Conservation (phyloP, 2,797 vertebrate genomes). For the Anomalospiza imberbis region DNA sequence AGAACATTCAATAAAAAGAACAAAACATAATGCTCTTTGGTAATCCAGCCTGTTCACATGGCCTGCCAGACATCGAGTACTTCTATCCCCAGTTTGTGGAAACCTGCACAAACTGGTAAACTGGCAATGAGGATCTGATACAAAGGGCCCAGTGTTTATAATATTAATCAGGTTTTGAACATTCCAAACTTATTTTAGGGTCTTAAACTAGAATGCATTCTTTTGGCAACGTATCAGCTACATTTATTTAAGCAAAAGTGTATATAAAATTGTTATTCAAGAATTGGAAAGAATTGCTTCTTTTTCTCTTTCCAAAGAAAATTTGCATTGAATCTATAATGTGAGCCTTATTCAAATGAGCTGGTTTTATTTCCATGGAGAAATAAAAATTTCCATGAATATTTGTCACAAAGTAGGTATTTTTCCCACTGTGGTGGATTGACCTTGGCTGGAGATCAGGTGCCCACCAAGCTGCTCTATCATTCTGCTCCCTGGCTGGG, state of each 20-base stretch:
- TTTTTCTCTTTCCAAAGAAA: not conserved
- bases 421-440: not conserved
- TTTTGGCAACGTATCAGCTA: not conserved
- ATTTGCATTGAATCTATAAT: not conserved
- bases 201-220: not conserved
- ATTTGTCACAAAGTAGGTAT: not conserved
- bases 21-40: not conserved
- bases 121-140: not conserved
- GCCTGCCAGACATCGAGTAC: not conserved
- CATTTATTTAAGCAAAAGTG: not conserved
- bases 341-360: not conserved
- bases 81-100: not conserved
- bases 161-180: not conserved
- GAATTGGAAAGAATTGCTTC: not conserved
- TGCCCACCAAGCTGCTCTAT: not conserved
- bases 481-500: not conserved
- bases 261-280: not conserved
- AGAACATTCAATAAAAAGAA: not conserved
- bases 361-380: not conserved
- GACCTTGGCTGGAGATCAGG: not conserved
- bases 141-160: not conserved
- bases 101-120: not conserved
- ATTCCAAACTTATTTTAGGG: not conserved
- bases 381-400: not conserved
- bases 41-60: not conserved